Evolutionary conservation across 2,113 vertebrate genomes (phyloP), one percentile per base, ranked within the genome.

Genomic region (Poecile atricapillus): DNA sequence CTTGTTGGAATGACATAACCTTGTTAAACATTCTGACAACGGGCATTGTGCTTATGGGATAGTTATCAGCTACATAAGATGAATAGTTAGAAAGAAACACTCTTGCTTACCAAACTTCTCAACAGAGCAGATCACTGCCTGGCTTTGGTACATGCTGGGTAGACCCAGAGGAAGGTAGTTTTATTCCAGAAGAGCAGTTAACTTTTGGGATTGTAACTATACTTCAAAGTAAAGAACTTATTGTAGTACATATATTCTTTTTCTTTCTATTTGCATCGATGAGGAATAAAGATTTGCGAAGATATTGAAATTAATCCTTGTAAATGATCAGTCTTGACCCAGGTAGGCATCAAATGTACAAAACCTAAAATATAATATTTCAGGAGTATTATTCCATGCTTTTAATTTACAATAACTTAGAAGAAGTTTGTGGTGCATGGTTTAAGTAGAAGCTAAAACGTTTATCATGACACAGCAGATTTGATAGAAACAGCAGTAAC

Each of bases 301-400:
- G 19, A 90, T 9, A 31, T 37, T 91, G 89, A 87, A 94, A 91
- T 83, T 87, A 95, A 96, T 95, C 24, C 14, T 50, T 90, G 15
- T 63, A 93, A 95, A 80, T 18, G 58, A 90, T 90, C 67, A 81
- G n/a, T 95, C 62, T 93, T 49, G 55, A 82, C 37, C 56, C 18
- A 93, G 12, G 23, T 84, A 90, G 62, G 23, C 22, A 92, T 39
- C 46, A 96, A 94, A 86, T 65, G 35, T 39, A 81, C 31, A 95
- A 44, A 35, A 81, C 65, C 55, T 83, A 46, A 75, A 92, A 83
- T 67, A 49, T 60, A 83, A 90, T n/a, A 55, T 90, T 96, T 91
- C 28, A 85, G 33, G 16, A 80, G 20, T 33, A 53, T 80, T 91
- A 77, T 83, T 95, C 10, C 7, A 4, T 77, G 13, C 67, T 83